Evolutionary conservation across 2,113 vertebrate genomes (phyloP).

Genomic region (Charina bottae): DNA sequence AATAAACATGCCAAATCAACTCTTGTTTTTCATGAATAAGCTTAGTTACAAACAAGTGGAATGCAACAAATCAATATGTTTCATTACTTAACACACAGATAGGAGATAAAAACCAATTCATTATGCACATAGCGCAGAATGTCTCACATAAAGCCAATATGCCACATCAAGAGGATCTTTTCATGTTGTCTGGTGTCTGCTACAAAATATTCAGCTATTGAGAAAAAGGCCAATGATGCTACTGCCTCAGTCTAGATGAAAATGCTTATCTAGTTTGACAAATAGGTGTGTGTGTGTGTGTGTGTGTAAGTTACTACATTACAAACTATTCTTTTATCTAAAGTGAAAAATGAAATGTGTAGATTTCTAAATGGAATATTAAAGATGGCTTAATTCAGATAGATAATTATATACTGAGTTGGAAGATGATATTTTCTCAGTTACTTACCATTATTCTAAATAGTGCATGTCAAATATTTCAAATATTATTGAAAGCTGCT

Average conservation of each 20-base stretch:
- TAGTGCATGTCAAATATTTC: constrained; percentile 66
- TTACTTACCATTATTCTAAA: constrained; percentile 70
- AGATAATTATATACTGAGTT: constrained; percentile 53
- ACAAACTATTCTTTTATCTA: constrained; percentile 50
- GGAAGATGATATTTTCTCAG: constrained; percentile 42
- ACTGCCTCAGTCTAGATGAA: constrained; percentile 8
- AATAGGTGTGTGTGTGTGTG: constrained; percentile 14
- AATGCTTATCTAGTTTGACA: constrained; percentile 30
- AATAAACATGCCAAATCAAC: constrained; percentile 50
- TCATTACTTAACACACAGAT: constrained; percentile 39
- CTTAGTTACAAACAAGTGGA: constrained; percentile 21
- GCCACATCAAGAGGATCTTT: not conserved
- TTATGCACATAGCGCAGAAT: constrained; percentile 42
- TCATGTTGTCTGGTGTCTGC: not conserved
- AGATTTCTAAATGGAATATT: constrained; percentile 61
- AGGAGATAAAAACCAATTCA: constrained; percentile 45
- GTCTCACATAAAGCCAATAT: constrained; percentile 4
- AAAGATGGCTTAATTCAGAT: constrained; percentile 50
- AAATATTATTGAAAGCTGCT: constrained; percentile 62
- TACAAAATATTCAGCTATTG: not conserved
- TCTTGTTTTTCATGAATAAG: constrained; percentile 47
- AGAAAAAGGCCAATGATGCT: not conserved
- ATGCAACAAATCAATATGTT: constrained; percentile 47
- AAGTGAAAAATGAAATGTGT: constrained; percentile 53
- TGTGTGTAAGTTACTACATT: constrained; percentile 22